Evolutionary conservation across 2,888 invertebrate species (phyloP).

Genomic region (Andrena fulva): DNA sequence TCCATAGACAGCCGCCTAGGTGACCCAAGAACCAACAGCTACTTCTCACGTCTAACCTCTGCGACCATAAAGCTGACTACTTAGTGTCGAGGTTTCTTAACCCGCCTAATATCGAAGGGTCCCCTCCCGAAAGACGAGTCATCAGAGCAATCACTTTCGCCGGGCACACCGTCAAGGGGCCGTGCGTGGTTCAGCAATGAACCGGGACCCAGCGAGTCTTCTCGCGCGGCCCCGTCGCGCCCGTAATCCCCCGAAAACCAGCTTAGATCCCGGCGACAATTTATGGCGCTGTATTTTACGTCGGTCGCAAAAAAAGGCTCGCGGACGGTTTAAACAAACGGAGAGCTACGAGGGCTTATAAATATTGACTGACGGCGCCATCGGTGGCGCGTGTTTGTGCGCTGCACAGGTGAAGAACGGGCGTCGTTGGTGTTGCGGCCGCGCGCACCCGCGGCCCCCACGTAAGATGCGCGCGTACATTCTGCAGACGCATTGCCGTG

Average conservation of each 20-base stretch:
- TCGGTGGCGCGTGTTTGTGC: constrained; percentile 7
- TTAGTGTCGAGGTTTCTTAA: no score
- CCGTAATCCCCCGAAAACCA: constrained; percentile 5
- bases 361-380: constrained; percentile 50
- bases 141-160: no score
- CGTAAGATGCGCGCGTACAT: constrained; percentile 37
- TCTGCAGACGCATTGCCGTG: constrained; percentile 59
- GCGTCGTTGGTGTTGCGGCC: background rate
- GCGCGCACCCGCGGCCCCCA: constrained; percentile 10
- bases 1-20: background rate
- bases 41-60: no score
- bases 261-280: constrained; percentile 14
- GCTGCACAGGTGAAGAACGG: background rate
- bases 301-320: background rate
- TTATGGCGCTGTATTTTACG: constrained; percentile 26
- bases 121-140: no score
- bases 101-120: no score
- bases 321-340: constrained; percentile 41
- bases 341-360: constrained; percentile 30
- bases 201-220: background rate
- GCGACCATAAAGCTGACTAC: no score
- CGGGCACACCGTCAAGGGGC: background rate
- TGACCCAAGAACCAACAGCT: no score
- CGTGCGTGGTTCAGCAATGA: background rate
- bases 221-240: background rate